Base-by-base conservation (phyloP, 2,113 vertebrate genomes). In the Camelus dromedarius region DNA sequence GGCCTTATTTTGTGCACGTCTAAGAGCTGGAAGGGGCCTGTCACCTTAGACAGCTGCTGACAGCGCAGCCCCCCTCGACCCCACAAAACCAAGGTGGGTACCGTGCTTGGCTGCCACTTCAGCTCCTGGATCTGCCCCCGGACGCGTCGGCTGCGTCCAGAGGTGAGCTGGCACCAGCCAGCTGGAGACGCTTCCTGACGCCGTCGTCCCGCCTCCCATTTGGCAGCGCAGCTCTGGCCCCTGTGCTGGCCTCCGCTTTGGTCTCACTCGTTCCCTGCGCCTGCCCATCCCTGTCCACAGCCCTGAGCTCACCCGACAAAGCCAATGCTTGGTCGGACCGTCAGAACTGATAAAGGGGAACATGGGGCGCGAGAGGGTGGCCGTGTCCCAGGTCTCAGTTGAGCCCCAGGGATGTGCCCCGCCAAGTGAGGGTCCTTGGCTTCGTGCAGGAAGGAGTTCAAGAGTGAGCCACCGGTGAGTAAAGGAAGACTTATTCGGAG, bases 141-240 rank as follows among this genome's bases (percentile, higher is more conserved):
- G 66, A 20, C 7, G 4, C 50, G 4, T 28, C 18, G 62, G 50
- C 89, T 24, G 52, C 56, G 46, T 42, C 35, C 46, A 14, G 35
- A 91, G 38, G 22, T 10, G 13, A 32, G 54, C 0, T n/a, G 64
- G 79, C 30, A 3, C 84, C 79, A 2, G 2, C 20, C 3, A 28
- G 20, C 20, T 2, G 28, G 73, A 30, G 75, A 48, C 5, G 13
- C 54, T 50, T 24, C 42, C 70, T 18, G 50, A 4, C 1, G 13
- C n/a, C 60, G 19, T 32, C 18, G 2, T 9, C 42, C n/a, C 60
- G 19, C 26, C 18, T 2, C 6, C 42, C 50, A 0, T 4, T 3
- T 24, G 70, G 48, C 26, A 14, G 38, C 46, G n/a, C 28, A 15
- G 73, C 58, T n/a, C 24, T 0, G 18, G 81, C n/a, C 46, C 46